These are phyloP conservation scores for Polypterus bichir DNA, from an alignment of 2,113 vertebrate species.

Conservation along the genomic window DNA sequence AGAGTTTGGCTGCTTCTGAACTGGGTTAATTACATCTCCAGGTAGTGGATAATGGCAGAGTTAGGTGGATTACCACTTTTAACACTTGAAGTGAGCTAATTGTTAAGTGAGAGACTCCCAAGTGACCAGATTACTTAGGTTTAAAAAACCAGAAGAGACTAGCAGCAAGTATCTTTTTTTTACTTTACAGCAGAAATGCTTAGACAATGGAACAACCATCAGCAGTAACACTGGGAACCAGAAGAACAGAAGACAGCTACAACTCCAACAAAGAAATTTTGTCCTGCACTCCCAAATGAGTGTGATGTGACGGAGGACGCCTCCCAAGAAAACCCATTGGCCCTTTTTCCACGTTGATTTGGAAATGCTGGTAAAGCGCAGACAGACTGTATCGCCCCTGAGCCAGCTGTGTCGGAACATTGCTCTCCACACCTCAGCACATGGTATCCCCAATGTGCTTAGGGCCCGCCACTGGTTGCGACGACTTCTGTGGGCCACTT, in stretches of 20 bases:
- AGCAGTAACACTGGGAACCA: too few species aligned
- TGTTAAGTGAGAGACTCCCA: constrained; percentile 1
- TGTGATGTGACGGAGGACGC: background rate
- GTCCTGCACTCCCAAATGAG: too few species aligned
- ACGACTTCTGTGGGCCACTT: constrained; percentile 17
- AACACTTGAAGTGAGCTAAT: background rate
- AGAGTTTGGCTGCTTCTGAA: background rate
- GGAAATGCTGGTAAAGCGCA: constrained; percentile 6
- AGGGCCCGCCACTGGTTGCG: constrained; percentile 24
- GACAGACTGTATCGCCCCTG: background rate
- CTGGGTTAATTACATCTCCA: background rate
- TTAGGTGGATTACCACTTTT: constrained; percentile 4
- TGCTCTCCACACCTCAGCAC: constrained; percentile 22
- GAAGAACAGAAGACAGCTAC: too few species aligned
- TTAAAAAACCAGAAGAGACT: background rate
- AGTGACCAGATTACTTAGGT: constrained; percentile 1
- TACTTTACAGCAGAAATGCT: too few species aligned
- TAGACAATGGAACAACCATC: too few species aligned
- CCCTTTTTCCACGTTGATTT: background rate
- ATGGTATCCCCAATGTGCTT: constrained; percentile 25
- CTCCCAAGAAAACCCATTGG: background rate
- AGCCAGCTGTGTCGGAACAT: constrained; percentile 11
- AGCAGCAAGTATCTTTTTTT: too few species aligned
- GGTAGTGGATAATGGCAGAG: too few species aligned
- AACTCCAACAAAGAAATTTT: too few species aligned